A percentile compares a stretch with the other conserved stretches of the same genome.
Conservation (phyloP, 2,888 invertebrate genomes). For the Pyrrhia umbra region DNA sequence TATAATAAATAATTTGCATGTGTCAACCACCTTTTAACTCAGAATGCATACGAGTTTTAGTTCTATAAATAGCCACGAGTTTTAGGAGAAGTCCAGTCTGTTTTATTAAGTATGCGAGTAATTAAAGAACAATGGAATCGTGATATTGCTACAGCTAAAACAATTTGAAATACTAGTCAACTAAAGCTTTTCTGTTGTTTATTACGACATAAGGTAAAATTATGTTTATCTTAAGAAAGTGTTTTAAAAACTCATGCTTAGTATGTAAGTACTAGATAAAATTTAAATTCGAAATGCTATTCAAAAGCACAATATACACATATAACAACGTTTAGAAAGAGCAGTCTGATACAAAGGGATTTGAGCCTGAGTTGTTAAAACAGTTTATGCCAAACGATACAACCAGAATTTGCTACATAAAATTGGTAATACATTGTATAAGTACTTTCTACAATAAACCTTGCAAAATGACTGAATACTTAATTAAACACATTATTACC, state of each 20-base stretch:
- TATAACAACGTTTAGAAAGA: slow-evolving; percentile 37
- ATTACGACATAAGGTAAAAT: background rate
- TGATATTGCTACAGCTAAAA: background rate
- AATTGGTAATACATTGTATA: slow-evolving; percentile 22
- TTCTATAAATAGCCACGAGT: background rate
- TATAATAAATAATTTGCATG: slow-evolving; percentile 30
- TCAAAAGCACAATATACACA: slow-evolving; percentile 53
- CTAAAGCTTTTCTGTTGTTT: no score
- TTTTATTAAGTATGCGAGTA: background rate
- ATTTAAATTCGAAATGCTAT: slow-evolving; percentile 34
- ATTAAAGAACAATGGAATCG: slow-evolving; percentile 2
- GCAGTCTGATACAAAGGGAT: slow-evolving; percentile 27
- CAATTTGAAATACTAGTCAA: background rate
- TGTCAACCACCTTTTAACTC: slow-evolving; percentile 10
- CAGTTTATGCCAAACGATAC: slow-evolving; percentile 28
- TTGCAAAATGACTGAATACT: slow-evolving; percentile 58
- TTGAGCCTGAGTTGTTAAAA: slow-evolving; percentile 29
- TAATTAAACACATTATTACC: slow-evolving; percentile 47
- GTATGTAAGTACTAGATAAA: slow-evolving; percentile 8
- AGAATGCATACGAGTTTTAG: slow-evolving; percentile 24
- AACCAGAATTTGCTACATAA: slow-evolving; percentile 36
- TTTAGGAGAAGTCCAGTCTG: no score
- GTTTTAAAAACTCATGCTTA: slow-evolving; percentile 38
- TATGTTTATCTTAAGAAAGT: background rate
- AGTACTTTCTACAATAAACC: slow-evolving; percentile 50